Percentiles rank a stretch among this genome's conserved stretches.
Conservation (phyloP, 1,140 invertebrate genomes). For the Papilio polytes region DNA sequence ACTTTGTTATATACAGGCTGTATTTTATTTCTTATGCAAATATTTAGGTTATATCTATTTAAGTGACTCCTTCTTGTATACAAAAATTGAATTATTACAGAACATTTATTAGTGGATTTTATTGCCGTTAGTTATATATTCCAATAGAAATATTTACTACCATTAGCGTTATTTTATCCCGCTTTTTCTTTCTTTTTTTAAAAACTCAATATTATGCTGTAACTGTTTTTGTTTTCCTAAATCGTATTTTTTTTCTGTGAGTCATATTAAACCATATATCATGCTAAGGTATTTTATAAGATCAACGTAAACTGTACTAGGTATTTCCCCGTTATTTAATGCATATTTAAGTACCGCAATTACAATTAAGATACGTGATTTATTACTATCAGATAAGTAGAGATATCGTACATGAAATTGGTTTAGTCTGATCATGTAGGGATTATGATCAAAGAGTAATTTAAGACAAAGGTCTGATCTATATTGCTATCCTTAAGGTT, state of each 20-base stretch:
- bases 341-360: not conserved
- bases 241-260: not conserved
- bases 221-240: not conserved
- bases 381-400: not conserved
- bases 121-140: not conserved
- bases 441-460: slow-evolving; percentile 8
- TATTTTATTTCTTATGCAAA: not conserved
- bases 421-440: not conserved
- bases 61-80: not conserved
- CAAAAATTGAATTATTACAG: not conserved
- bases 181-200: not conserved
- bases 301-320: not conserved
- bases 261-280: not conserved
- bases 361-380: not conserved
- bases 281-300: not conserved
- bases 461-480: not conserved
- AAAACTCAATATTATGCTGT: not conserved
- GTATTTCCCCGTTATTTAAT: not conserved
- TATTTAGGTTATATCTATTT: not conserved
- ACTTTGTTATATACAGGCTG: not conserved
- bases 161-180: not conserved
- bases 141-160: no score
- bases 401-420: not conserved
- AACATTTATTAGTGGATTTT: not conserved
- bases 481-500: not conserved